phyloP scores from a whole-genome alignment of 2,888 invertebrate genomes.

The Strigamia maritima region DNA sequence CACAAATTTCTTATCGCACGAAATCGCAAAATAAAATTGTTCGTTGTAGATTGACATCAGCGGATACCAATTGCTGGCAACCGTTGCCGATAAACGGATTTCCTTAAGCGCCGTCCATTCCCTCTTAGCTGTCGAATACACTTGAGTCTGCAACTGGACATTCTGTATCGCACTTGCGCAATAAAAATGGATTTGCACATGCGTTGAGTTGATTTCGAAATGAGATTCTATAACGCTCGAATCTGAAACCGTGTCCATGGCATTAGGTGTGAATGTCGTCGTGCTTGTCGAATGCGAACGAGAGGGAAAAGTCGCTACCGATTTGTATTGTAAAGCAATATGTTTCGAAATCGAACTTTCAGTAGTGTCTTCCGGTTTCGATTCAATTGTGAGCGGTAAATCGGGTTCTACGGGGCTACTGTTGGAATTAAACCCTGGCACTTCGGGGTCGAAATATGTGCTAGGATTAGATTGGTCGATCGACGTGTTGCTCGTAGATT shows the following conservation, averaged over 20 bases:
- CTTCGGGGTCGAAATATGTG: neutral
- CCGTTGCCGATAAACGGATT: neutral
- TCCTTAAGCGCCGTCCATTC: neutral
- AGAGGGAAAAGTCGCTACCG: too few species aligned
- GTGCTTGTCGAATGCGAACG: neutral
- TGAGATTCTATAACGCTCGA: neutral
- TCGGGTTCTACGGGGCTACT: neutral
- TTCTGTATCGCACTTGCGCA: neutral
- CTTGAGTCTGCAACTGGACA: neutral
- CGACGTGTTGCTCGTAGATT: neutral
- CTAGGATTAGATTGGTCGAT: neutral
- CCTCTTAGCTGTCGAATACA: neutral
- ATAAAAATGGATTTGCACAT: neutral
- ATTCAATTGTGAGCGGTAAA: too few species aligned
- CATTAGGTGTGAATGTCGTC: neutral
- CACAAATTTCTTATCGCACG: neutral
- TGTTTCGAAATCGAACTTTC: too few species aligned
- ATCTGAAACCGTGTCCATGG: neutral
- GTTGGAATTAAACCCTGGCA: neutral
- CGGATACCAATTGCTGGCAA: neutral
- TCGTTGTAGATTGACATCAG: neutral
- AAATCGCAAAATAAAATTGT: neutral
- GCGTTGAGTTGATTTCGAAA: neutral
- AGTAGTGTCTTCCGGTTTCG: neutral
- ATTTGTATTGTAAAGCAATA: too few species aligned